Evolutionary conservation across 2,113 vertebrate genomes (phyloP), one percentile per base, ranked within the genome.

Genomic region (Silurus meridionalis): DNA sequence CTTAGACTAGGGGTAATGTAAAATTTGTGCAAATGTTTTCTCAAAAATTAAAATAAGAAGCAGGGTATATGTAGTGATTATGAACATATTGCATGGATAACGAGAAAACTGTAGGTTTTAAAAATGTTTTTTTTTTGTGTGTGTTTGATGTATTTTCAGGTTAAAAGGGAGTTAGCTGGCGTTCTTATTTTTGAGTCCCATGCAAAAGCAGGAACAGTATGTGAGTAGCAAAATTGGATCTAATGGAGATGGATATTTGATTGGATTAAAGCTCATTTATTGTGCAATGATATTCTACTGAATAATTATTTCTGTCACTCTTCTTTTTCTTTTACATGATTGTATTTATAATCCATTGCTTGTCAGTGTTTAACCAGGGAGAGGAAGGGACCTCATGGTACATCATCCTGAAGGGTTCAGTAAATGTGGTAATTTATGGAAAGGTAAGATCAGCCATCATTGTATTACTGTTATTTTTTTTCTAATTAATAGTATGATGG

Each of bases 311-410:
- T 53, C 23, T 60, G 17, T 50, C n/a, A 60, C 21, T 80, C 8
- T 5, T 79, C 2, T 71, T n/a, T 71, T 60, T 60, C 72, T n/a
- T 23, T 3, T 81, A 15, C 28, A 10, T 28, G 28, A 6, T 66
- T 83, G n/a, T 17, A 8, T 87, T 78, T 60, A 14, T 57, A 60
- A 57, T 63, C 83, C 9, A 89, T 13, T 84, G 50, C 87, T 89
- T 93, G 86, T 93, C 90, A 99, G 98, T 99, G 94, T 99, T 99
- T 95, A 99, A 96, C 94, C 98, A 99, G 91, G 98, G 98, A 75
- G 98, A 99, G 95, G 98, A 99, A 93, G 98, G 98, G 75, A 99
- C 97, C 83, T 99, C 98, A 53, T 99, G 98, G 98, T 99, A 99
- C 94, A 99, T 99, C 92, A 98, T 99, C 91, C 94, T 99, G 74